A percentile compares a stretch with the other conserved stretches of the same genome.
These are phyloP conservation scores for Lucinisca nassula DNA, from an alignment of 2,888 invertebrate genomes.

Conservation along the genomic window DNA sequence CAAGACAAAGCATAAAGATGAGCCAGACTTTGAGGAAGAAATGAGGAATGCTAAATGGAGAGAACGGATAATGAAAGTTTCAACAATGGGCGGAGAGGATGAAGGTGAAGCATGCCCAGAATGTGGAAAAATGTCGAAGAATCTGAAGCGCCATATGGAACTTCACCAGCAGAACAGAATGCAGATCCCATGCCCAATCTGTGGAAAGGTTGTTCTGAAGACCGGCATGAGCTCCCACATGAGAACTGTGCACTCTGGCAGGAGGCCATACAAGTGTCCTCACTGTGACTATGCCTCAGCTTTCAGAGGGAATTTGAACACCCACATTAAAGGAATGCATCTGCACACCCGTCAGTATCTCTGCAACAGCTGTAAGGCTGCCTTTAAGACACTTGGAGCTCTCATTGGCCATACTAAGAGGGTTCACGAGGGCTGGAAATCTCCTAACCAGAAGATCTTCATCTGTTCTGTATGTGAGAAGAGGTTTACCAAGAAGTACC, in stretches of 20 bases:
- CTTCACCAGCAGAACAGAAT: conserved; percentile 85
- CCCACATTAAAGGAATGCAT: conserved; percentile 86
- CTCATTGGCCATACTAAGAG: conserved; percentile 86
- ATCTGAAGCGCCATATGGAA: conserved; percentile 85
- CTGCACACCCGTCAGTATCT: conserved; percentile 84
- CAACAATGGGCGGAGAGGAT: conserved; percentile 82
- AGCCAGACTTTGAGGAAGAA: conserved; percentile 85
- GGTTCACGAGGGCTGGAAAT: conserved; percentile 86
- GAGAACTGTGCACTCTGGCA: conserved; percentile 86
- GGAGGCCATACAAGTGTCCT: conserved; percentile 85
- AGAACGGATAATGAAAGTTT: conserved; percentile 85
- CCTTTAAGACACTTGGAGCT: conserved; percentile 86
- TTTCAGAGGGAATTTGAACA: conserved; percentile 85
- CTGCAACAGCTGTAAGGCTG: conserved; percentile 85
- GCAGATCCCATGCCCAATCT: conserved; percentile 86
- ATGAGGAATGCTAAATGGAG: conserved; percentile 86
- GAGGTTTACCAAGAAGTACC: conserved; percentile 86
- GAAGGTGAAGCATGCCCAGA: conserved; percentile 83
- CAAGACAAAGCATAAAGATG: conserved; percentile 84
- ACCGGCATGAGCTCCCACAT: conserved; percentile 86
- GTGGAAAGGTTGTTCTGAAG: conserved; percentile 85
- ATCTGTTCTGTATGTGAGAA: conserved; percentile 86
- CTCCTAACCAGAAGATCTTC: conserved; percentile 86
- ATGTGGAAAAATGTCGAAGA: conserved; percentile 85
- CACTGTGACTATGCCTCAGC: conserved; percentile 86